These are phyloP conservation scores for Subacronicta megacephala DNA, from an alignment of 2,888 invertebrate genomes.

Conservation along the genomic window DNA sequence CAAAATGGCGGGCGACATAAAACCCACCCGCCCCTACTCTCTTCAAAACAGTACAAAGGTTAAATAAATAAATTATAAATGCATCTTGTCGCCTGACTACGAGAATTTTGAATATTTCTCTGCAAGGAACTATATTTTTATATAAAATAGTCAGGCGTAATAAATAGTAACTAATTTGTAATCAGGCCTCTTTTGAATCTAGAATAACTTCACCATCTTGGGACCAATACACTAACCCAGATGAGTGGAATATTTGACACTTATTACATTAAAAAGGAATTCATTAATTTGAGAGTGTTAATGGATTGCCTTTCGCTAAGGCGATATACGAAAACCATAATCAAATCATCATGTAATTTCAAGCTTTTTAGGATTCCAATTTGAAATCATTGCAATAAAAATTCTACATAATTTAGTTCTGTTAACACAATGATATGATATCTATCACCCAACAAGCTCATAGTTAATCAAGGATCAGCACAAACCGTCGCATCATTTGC, in stretches of 20 bases:
- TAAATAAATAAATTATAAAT: conserved; percentile 85
- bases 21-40: not conserved
- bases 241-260: not conserved
- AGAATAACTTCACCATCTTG: conserved; percentile 42
- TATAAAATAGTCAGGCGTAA: conserved; percentile 55
- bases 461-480: conserved; percentile 30
- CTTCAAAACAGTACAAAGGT: conserved; percentile 25
- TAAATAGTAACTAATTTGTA: conserved; percentile 49
- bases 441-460: conserved; percentile 34
- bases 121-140: conserved; percentile 52
- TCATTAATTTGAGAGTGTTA: not conserved
- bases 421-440: conserved; percentile 34
- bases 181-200: conserved; percentile 47
- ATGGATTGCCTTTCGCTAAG: not conserved
- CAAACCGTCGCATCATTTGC: conserved; percentile 80
- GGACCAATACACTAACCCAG: not conserved
- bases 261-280: not conserved
- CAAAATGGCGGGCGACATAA: conserved; percentile 12
- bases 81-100: conserved; percentile 83
- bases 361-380: not conserved
- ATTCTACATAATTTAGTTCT: conserved; percentile 12
- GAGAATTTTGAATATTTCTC: conserved; percentile 78
- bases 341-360: not conserved
- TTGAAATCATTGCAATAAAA: not conserved
- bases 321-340: not conserved